A percentile compares a stretch with the other conserved stretches of the same genome.
phyloP scores from a whole-genome alignment of 2,113 vertebrate genomes.

The Megalops atlanticus region DNA sequence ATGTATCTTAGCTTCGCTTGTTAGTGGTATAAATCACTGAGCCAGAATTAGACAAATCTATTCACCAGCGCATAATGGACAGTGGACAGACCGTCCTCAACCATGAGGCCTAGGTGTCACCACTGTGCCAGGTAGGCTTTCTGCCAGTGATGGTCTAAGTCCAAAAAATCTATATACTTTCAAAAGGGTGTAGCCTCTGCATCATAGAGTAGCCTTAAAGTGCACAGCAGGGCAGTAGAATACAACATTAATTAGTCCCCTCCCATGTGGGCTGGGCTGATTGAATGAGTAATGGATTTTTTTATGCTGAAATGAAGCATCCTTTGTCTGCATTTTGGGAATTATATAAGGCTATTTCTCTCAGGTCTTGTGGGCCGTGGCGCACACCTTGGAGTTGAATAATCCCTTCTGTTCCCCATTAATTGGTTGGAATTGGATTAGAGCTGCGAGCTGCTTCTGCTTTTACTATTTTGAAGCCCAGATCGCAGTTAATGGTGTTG shows the following conservation, averaged over 20 bases:
- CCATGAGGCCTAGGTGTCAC: conserved; percentile 6
- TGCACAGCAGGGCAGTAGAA: conserved; percentile 56
- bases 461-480: conserved; percentile 3
- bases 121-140: not conserved
- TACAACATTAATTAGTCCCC: conserved; percentile 63
- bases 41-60: conserved; percentile 16
- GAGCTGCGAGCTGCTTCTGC: not conserved
- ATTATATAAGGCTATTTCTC: conserved; percentile 33
- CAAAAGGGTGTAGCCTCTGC: not conserved
- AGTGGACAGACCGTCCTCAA: not conserved
- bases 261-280: conserved; percentile 63
- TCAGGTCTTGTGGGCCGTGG: conserved; percentile 31
- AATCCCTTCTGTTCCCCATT: conserved; percentile 46
- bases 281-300: conserved; percentile 68
- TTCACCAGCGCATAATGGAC: not conserved
- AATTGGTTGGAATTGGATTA: conserved; percentile 58
- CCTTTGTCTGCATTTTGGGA: conserved; percentile 44
- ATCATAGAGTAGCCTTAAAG: conserved; percentile 54
- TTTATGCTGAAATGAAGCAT: conserved; percentile 59
- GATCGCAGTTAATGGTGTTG: conserved; percentile 2
- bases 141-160: not conserved
- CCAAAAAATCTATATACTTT: conserved; percentile 13
- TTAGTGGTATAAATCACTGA: too few species aligned
- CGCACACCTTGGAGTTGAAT: conserved; percentile 40
- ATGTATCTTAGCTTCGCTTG: too few species aligned